Conservation (phyloP, 1,140 invertebrate species). For the Oryctes rhinoceros region DNA sequence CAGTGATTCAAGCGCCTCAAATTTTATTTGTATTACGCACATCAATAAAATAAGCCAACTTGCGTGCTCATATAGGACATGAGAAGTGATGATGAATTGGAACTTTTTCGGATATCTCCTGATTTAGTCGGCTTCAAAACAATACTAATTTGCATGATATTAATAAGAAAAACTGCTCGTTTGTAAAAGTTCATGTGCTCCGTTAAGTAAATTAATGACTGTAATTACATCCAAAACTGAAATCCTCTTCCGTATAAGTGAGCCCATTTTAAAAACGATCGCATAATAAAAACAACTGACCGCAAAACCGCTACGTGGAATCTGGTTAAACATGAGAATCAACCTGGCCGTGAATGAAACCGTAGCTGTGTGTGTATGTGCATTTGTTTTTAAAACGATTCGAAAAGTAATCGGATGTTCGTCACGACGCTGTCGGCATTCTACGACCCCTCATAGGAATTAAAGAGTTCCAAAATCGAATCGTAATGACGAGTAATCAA, state of each 20-base stretch:
- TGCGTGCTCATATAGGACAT: no score
- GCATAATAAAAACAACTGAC: constrained; percentile 30
- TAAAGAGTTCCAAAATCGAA: neutral
- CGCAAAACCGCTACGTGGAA: constrained; percentile 30
- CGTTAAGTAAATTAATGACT: constrained; percentile 14
- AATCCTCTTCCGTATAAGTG: constrained; percentile 28
- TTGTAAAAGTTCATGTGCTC: neutral
- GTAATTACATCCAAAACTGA: constrained; percentile 24
- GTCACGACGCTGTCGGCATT: neutral
- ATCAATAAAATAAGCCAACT: no score
- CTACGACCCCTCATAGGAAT: neutral
- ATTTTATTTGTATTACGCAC: no score
- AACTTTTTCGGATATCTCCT: no score
- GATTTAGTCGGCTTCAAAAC: no score
- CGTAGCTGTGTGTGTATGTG: neutral
- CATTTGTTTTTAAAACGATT: neutral
- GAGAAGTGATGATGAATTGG: no score
- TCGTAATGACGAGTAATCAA: constrained; percentile 11
- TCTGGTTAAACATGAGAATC: constrained; percentile 33
- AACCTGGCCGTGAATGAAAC: constrained; percentile 27
- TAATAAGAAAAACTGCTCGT: neutral
- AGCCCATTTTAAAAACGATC: constrained; percentile 26
- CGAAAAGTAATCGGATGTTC: neutral
- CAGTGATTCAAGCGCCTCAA: no score
- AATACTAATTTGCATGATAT: no score